phyloP scores from a whole-genome alignment of 2,113 vertebrate genomes.

The Archilochus colubris region DNA sequence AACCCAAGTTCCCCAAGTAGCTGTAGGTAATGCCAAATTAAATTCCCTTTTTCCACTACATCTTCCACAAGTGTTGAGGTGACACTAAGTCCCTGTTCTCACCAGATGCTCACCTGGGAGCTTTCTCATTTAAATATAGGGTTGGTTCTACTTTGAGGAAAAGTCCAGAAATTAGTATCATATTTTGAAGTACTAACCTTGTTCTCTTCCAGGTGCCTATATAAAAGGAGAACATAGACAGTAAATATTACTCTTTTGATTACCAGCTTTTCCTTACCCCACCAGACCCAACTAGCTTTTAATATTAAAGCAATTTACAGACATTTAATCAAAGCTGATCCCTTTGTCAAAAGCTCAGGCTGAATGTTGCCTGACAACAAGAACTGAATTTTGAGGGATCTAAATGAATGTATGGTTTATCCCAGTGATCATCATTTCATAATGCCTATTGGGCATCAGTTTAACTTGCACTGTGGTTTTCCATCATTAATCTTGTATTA shows the following conservation, averaged over 20 bases:
- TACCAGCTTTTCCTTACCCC: not conserved
- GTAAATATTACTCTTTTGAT: slow-evolving; percentile 12
- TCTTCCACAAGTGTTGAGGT: not conserved
- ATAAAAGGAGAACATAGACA: slow-evolving; percentile 28
- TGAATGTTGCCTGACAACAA: not conserved
- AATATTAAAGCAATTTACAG: not conserved
- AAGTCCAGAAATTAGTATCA: not conserved
- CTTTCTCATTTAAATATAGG: not conserved
- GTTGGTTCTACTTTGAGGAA: not conserved
- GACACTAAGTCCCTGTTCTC: not conserved
- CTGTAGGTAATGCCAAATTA: not conserved
- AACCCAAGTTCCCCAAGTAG: not conserved
- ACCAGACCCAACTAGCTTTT: not conserved
- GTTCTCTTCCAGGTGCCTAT: slow-evolving; percentile 18
- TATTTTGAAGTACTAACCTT: slow-evolving; percentile 50
- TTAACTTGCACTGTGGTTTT: not conserved
- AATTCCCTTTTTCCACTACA: not conserved
- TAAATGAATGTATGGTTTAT: not conserved
- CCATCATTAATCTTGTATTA: not conserved
- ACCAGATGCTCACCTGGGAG: not conserved
- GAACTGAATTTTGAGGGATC: not conserved
- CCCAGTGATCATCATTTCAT: not conserved
- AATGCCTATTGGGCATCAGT: not conserved
- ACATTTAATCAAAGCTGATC: not conserved
- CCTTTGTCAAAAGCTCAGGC: not conserved